Evolutionary conservation across 2,797 vertebrate species (phyloP).

Genomic region (Anabacerthia variegaticeps): DNA sequence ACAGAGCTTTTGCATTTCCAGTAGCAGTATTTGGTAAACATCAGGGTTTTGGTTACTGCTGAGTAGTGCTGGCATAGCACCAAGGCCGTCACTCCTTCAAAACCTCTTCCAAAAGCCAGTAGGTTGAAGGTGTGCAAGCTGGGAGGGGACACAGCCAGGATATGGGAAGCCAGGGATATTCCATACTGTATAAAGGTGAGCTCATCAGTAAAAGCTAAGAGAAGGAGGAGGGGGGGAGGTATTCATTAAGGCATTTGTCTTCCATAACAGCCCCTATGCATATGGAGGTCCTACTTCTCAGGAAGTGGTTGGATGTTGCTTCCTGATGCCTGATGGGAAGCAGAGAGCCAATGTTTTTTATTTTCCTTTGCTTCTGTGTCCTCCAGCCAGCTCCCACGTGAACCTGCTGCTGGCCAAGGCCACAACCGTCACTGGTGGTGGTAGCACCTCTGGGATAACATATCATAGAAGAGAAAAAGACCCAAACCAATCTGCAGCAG

Average conservation of each 20-base stretch:
- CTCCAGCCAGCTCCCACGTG: accelerated
- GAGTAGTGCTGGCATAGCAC: background rate
- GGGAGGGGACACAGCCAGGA: background rate
- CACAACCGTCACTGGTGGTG: background rate
- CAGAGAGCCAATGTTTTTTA: background rate
- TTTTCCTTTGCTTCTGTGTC: background rate
- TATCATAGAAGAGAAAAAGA: background rate
- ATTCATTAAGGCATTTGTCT: background rate
- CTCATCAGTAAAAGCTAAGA: background rate
- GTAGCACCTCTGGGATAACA: background rate
- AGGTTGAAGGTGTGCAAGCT: background rate
- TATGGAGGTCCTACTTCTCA: background rate
- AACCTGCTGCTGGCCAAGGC: background rate
- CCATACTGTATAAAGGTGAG: background rate
- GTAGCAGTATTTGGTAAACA: background rate
- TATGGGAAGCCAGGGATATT: background rate
- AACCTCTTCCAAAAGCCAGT: background rate
- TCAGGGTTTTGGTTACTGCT: background rate
- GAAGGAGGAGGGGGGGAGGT: accelerated
- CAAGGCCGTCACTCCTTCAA: background rate
- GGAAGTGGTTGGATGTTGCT: background rate
- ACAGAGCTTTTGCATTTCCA: background rate
- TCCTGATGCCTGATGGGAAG: background rate
- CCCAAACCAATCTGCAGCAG: background rate
- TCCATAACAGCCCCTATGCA: background rate